Base-by-base conservation (phyloP, 1,140 invertebrate genomes). In the Apis florea region DNA sequence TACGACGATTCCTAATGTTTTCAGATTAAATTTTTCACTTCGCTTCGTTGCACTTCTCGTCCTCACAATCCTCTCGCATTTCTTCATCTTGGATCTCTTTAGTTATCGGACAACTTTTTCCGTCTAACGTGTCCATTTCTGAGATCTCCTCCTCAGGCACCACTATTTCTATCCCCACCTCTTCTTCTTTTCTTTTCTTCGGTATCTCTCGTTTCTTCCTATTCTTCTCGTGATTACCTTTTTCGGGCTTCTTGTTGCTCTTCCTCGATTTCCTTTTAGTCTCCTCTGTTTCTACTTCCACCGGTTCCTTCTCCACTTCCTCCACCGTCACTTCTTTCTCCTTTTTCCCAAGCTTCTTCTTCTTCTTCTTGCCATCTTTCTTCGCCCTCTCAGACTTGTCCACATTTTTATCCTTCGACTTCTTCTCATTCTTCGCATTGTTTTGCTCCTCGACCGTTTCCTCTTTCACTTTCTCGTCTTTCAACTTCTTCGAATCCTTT, bases 351-450 rank as follows among this genome's bases (percentile, higher is more conserved):
- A 53, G 19, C 58, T 78, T 86, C 56, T 86, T 72, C 58, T 78
- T 86, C 56, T 86, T 72, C 51, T 66, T 85, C 53, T 73, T 86
- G 4, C 75, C 71, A 1, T 79, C 24, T 21, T 80, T 86, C 9
- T n/a, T 24, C 0, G 11, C 19, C 0, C 73, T 85, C 5, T 63
- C 59, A 4, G n/a, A 19, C 0, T 82, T 85, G 12, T 69, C 56
- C 11, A 63, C 2, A 21, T n/a, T 53, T 24, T 69, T 58, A 26
- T 76, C 47, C 15, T 77, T 81, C n/a, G 40, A 40, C 53, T 81
- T 58, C 5, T 66, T 49, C 3, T 56, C 49, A 15, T 24, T 17
- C 17, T 82, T 54, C 61, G 69, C 47, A 24, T 68, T 78, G 10
- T 17, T n/a, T 40, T 47, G 24, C 21, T 81, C 83, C 0, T 83